phyloP scores from a whole-genome alignment of 2,113 vertebrate species.

The Tragelaphus strepsiceros region DNA sequence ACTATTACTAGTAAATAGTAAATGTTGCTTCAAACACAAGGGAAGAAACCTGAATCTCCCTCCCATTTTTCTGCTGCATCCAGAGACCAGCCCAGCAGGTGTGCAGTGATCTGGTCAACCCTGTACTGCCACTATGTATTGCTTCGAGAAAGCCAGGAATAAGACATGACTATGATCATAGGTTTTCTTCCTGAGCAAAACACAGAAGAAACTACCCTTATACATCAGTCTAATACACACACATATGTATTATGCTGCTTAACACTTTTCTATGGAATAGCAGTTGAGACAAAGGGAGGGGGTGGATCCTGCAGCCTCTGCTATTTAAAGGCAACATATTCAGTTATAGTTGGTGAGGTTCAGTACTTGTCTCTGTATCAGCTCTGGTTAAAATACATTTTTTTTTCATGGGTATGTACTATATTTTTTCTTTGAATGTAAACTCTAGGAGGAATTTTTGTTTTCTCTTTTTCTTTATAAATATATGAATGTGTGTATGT shows the following conservation, averaged over 20 bases:
- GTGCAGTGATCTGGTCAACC: neutral
- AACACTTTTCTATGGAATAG: neutral
- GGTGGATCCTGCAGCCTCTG: neutral
- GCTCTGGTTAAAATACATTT: neutral
- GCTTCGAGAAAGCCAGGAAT: neutral
- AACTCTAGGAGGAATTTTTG: neutral
- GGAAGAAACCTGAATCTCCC: neutral
- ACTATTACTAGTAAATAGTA: too few species aligned
- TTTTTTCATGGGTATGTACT: neutral
- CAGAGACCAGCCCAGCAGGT: neutral
- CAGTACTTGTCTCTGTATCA: neutral
- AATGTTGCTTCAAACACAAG: neutral
- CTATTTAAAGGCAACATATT: neutral
- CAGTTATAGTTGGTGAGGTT: neutral
- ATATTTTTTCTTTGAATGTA: neutral
- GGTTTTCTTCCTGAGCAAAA: neutral
- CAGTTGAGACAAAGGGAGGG: neutral
- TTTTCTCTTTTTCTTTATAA: neutral
- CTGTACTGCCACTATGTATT: neutral
- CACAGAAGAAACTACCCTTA: neutral
- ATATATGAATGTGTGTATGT: neutral
- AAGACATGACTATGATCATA: neutral
- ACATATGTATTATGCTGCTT: neutral
- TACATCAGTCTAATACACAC: neutral
- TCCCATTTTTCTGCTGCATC: neutral